These are phyloP conservation scores for Miichthys miiuy DNA, from an alignment of 2,797 vertebrate genomes.

Conservation along the genomic window DNA sequence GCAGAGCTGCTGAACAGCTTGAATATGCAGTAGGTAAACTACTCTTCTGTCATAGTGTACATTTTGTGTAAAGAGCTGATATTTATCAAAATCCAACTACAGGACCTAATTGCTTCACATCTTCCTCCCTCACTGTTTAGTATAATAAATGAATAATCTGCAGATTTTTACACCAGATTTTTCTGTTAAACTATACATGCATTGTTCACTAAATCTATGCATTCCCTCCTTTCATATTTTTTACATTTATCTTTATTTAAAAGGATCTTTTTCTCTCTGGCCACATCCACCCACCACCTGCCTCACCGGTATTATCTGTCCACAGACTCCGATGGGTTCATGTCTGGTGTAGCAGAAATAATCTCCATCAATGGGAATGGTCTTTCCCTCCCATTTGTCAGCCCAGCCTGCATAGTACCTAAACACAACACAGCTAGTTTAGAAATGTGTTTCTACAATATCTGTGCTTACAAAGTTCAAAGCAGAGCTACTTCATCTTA, in stretches of 20 bases:
- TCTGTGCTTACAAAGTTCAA: not conserved
- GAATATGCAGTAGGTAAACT: too few species aligned
- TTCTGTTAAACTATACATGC: too few species aligned
- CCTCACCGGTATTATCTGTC: constrained; percentile 96
- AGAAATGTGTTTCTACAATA: not conserved
- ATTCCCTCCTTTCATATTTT: not conserved
- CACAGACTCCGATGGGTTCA: constrained; percentile 94
- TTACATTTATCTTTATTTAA: not conserved
- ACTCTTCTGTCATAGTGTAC: too few species aligned
- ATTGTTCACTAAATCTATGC: not conserved
- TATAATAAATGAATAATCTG: too few species aligned
- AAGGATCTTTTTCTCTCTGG: not conserved
- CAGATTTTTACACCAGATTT: too few species aligned
- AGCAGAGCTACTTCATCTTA: not conserved
- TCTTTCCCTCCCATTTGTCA: constrained; percentile 97
- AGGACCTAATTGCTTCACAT: too few species aligned
- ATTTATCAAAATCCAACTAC: too few species aligned
- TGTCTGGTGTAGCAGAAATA: constrained; percentile 96
- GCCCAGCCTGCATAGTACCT: constrained; percentile 97
- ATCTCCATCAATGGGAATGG: constrained; percentile 94
- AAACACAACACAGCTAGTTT: constrained; percentile 34
- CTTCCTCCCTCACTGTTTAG: too few species aligned
- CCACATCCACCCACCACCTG: too few species aligned
- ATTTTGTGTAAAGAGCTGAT: too few species aligned
- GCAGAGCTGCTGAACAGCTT: too few species aligned